Conservation (phyloP, 2,797 vertebrate species). For the Anomalospiza imberbis region DNA sequence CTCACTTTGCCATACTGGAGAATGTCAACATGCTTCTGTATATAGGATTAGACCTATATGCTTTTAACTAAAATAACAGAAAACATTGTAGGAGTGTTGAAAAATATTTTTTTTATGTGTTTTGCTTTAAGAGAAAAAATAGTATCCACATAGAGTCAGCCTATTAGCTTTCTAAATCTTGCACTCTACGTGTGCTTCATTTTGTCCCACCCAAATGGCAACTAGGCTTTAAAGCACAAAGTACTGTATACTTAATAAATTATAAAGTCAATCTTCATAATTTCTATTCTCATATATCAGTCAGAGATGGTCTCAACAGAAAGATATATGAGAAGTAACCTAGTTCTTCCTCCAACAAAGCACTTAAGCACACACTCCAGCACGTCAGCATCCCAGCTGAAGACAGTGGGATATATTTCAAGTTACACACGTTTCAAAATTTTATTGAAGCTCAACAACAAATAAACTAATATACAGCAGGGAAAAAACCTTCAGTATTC, state of each 20-base stretch:
- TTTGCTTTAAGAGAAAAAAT: background rate
- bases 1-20: background rate
- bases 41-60: background rate
- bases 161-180: background rate
- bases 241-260: background rate
- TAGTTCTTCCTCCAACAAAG: constrained; percentile 8
- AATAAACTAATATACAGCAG: background rate
- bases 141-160: background rate
- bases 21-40: background rate
- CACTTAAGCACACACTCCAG: background rate
- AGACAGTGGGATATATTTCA: background rate
- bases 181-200: background rate
- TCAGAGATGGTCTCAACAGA: background rate
- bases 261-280: background rate
- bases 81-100: background rate
- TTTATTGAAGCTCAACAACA: background rate
- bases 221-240: background rate
- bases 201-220: constrained; percentile 3
- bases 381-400: background rate
- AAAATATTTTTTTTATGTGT: background rate
- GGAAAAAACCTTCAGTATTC: background rate
- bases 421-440: background rate
- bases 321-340: background rate
- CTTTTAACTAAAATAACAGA: background rate
- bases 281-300: background rate